These are phyloP conservation scores for Drosophila subquinaria DNA, from an alignment of 2,888 invertebrate species.

Conservation along the genomic window DNA sequence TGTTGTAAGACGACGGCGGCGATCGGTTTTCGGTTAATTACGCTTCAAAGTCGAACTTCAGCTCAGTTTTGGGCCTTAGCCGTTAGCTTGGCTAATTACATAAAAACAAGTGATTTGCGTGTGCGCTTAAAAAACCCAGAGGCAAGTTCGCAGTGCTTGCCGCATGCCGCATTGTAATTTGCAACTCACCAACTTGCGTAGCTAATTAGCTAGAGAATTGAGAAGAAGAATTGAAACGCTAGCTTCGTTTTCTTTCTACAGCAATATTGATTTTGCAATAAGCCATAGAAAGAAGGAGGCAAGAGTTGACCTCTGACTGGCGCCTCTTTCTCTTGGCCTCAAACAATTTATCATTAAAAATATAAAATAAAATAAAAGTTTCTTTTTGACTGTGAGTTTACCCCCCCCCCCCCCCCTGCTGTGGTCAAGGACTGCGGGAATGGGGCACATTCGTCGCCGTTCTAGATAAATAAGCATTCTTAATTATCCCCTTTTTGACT, in stretches of 20 bases:
- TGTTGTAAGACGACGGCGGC: constrained; percentile 65
- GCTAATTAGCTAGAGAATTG: constrained; percentile 67
- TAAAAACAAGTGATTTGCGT: constrained; percentile 77
- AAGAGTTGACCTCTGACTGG: constrained; percentile 65
- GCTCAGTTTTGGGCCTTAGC: constrained; percentile 40
- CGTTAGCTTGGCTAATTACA: constrained; percentile 71
- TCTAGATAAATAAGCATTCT: constrained; percentile 85
- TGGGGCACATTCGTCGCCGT: constrained; percentile 82
- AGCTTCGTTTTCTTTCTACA: constrained; percentile 10
- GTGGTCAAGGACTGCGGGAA: constrained; percentile 63
- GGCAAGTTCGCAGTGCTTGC: constrained; percentile 44
- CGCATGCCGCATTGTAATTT: constrained; percentile 63
- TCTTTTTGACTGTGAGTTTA: constrained; percentile 37
- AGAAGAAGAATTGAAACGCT: constrained; percentile 2
- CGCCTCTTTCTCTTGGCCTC: constrained; percentile 50
- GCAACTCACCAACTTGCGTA: constrained; percentile 72
- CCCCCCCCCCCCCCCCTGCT: constrained; percentile 47
- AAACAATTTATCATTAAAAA: constrained; percentile 75
- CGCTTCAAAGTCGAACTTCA: constrained; percentile 58
- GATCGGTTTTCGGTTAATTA: constrained; percentile 80
- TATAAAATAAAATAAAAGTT: constrained; percentile 67
- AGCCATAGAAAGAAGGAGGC: constrained; percentile 4
- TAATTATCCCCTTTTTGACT: constrained; percentile 82
- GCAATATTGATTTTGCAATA: constrained; percentile 64
- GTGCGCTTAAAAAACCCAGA: constrained; percentile 51